phyloP scores from a whole-genome alignment of 2,888 invertebrate genomes.

The Epinotia brunnichana region DNA sequence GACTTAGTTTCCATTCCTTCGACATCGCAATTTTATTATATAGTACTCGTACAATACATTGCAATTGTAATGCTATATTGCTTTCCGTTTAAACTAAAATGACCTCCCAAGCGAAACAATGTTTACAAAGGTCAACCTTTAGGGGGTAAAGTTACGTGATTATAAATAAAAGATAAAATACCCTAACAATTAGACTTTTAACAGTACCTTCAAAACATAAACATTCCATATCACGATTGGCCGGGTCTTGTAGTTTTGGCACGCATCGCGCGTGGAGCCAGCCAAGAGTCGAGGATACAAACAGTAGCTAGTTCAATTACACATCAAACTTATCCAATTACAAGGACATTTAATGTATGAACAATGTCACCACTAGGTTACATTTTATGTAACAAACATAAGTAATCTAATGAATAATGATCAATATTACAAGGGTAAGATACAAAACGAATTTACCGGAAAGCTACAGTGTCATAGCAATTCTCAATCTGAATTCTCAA shows the following conservation, averaged over 20 bases:
- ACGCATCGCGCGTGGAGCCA: conserved; percentile 6
- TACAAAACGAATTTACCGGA: too few relatives aligned
- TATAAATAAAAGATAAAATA: neutral
- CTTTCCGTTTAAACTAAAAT: neutral
- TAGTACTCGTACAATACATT: too few relatives aligned
- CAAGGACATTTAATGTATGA: neutral
- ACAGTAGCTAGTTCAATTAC: conserved; percentile 26
- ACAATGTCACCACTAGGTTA: neutral
- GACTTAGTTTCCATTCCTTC: neutral
- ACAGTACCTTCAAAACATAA: conserved; percentile 24
- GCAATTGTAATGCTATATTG: too few relatives aligned
- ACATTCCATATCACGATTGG: conserved; percentile 36
- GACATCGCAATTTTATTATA: neutral
- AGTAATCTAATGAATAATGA: too few relatives aligned
- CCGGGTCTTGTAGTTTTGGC: conserved; percentile 28
- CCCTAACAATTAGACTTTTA: conserved; percentile 11
- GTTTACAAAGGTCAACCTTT: neutral
- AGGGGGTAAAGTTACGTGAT: neutral
- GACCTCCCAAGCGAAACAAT: neutral
- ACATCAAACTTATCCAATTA: conserved; percentile 37
- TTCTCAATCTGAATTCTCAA: too few relatives aligned
- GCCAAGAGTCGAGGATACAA: conserved; percentile 32
- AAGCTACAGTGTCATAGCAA: too few relatives aligned
- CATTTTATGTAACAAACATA: neutral
- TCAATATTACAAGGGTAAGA: too few relatives aligned